Percentiles rank a stretch among this genome's conserved stretches.
Conservation (phyloP, 2,888 invertebrate species). For the Trissolcus japonicus region DNA sequence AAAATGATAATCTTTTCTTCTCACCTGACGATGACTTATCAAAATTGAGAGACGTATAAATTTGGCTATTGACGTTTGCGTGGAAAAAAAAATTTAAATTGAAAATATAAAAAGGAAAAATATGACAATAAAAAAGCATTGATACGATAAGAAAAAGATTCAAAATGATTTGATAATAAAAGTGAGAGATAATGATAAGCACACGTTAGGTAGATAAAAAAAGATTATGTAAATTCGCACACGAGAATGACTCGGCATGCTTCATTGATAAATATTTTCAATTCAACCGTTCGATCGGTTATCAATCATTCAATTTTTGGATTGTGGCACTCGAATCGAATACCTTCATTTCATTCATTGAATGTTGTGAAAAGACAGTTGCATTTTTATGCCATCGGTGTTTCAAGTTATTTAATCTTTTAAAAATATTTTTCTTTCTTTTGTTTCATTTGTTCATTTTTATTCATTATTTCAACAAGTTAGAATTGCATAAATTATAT, state of each 20-base stretch:
- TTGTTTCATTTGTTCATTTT: background rate
- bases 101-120: background rate
- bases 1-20: too few relatives aligned
- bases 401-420: background rate
- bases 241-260: conserved; percentile 12
- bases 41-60: too few relatives aligned
- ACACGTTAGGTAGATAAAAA: conserved; percentile 3
- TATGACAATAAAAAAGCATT: background rate
- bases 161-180: background rate
- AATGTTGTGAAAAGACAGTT: too few relatives aligned
- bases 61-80: background rate
- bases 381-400: too few relatives aligned
- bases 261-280: conserved; percentile 35
- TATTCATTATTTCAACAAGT: too few relatives aligned
- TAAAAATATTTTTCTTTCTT: background rate
- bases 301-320: conserved; percentile 29
- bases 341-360: background rate
- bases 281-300: conserved; percentile 16
- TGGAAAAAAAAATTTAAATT: background rate
- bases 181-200: background rate
- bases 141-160: too few relatives aligned
- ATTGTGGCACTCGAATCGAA: background rate
- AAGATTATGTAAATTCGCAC: conserved; percentile 11
- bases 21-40: too few relatives aligned
- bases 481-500: too few relatives aligned